A percentile compares a stretch with the other conserved stretches of the same genome.
phyloP scores from a whole-genome alignment of 2,113 vertebrate genomes.

The cattle (Bos taurus) region DNA sequence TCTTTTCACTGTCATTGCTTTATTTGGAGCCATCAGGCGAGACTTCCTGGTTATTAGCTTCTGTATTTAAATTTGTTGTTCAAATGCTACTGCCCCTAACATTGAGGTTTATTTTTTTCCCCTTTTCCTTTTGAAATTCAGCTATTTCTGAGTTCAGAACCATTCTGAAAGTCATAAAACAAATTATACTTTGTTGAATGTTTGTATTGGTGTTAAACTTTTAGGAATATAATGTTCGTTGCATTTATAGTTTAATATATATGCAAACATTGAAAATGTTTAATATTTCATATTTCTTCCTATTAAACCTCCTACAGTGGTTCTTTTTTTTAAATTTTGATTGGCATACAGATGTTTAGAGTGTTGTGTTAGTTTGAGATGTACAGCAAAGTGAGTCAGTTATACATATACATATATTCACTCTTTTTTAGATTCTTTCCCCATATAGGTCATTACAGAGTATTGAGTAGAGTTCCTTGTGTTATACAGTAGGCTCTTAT shows the following conservation, averaged over 20 bases:
- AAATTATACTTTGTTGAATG: neutral
- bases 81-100: neutral
- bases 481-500: neutral
- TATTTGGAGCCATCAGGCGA: neutral
- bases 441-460: neutral
- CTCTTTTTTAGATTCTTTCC: neutral
- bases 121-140: neutral
- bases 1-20: neutral
- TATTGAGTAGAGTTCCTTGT: neutral
- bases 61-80: slow-evolving; percentile 14
- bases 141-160: neutral
- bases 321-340: neutral
- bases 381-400: neutral
- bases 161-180: neutral
- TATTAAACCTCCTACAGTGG: neutral
- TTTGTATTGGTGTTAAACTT: neutral
- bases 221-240: neutral
- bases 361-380: neutral
- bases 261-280: neutral
- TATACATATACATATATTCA: neutral
- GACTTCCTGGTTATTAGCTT: neutral
- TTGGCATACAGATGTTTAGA: neutral
- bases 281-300: neutral
- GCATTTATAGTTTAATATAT: neutral
- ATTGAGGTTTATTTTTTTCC: neutral